A percentile compares a stretch with the other conserved stretches of the same genome.
These are phyloP conservation scores for Pipistrellus kuhlii DNA, from an alignment of 2,797 vertebrate genomes.

Conservation along the genomic window DNA sequence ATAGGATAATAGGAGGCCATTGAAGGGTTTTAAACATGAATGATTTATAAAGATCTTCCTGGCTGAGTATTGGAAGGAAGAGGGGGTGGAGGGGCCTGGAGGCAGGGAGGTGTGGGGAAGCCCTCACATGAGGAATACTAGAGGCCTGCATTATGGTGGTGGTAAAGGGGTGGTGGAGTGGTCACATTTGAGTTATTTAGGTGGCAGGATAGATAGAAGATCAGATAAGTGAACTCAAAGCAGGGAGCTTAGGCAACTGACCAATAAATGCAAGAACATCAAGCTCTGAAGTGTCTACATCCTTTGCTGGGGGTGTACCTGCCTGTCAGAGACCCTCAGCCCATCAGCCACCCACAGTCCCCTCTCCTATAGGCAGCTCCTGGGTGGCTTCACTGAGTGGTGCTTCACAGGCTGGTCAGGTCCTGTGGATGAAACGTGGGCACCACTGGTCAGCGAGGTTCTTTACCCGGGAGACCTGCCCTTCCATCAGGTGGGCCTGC, in stretches of 20 bases:
- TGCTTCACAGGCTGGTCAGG: background rate
- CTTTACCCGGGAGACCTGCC: background rate
- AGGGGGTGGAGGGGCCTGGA: too few relatives aligned
- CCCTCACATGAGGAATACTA: background rate
- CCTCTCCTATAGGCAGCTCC: background rate
- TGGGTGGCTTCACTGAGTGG: background rate
- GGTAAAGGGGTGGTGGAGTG: fast-evolving
- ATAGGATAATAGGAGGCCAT: background rate
- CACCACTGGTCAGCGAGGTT: background rate
- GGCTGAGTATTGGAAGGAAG: background rate
- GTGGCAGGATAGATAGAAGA: background rate
- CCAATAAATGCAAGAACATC: background rate
- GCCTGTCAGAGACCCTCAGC: fast-evolving
- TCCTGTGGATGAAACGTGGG: background rate
- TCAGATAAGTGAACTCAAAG: background rate
- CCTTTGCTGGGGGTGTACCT: background rate
- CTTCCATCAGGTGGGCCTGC: background rate
- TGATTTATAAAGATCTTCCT: background rate
- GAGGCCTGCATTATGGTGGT: too few relatives aligned
- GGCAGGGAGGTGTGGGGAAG: background rate
- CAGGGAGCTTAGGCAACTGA: background rate
- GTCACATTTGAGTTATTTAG: background rate
- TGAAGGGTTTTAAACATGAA: background rate
- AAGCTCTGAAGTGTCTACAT: fast-evolving
- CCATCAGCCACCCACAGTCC: fast-evolving